Evolutionary conservation across 2,113 vertebrate species (phyloP).

Genomic region (Antechinus stuartii): DNA sequence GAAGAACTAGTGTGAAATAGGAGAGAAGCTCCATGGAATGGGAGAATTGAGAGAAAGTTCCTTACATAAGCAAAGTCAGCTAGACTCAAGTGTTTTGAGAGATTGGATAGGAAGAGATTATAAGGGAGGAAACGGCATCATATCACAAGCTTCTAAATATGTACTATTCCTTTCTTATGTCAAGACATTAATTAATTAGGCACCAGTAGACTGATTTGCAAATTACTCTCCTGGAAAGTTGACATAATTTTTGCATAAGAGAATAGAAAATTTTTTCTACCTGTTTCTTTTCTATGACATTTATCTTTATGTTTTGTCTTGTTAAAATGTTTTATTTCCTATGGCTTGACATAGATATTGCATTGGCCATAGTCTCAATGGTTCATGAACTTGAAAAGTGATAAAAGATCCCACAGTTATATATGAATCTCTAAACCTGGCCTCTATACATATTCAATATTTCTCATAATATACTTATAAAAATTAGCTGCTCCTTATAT

Average conservation of each 20-base stretch:
- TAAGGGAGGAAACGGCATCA: background rate
- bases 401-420: background rate
- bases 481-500: background rate
- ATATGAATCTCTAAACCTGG: background rate
- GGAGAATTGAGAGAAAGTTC: too few relatives aligned
- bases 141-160: background rate
- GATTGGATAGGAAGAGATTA: background rate
- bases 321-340: background rate
- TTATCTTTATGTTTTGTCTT: background rate
- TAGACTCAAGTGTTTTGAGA: background rate
- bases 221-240: background rate
- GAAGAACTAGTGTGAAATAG: too few relatives aligned
- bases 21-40: too few relatives aligned
- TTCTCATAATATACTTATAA: background rate
- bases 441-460: background rate
- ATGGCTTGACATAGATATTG: background rate
- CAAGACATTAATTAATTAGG: too few relatives aligned
- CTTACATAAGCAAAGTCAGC: too few relatives aligned
- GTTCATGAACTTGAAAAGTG: background rate
- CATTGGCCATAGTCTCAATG: background rate
- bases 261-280: background rate
- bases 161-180: too few relatives aligned
- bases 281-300: background rate
- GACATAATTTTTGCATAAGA: too few relatives aligned
- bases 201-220: background rate